Conservation (phyloP, 2,888 invertebrate genomes). For the Siphonodentalium dalli region DNA sequence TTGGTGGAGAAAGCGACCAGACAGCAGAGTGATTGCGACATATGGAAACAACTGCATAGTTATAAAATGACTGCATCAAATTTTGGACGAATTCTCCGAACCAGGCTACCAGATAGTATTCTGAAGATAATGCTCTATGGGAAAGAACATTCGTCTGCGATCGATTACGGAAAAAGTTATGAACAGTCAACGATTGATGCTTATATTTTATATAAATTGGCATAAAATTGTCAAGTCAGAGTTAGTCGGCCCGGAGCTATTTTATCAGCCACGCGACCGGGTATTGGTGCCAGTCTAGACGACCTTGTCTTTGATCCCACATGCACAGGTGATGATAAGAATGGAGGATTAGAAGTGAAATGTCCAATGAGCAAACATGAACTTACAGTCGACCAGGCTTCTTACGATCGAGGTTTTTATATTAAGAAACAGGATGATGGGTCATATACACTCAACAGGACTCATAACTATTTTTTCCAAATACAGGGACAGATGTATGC, state of each 20-base stretch:
- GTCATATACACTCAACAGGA: neutral
- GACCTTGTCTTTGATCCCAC: conserved; percentile 1
- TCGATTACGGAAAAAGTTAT: conserved; percentile 3
- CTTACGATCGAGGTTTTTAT: conserved; percentile 2
- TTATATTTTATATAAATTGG: neutral
- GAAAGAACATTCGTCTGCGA: neutral
- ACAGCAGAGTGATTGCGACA: neutral
- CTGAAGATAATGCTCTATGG: neutral
- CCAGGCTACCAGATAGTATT: neutral
- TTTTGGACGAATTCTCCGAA: neutral
- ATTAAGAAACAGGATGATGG: neutral
- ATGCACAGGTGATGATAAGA: neutral
- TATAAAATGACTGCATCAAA: neutral
- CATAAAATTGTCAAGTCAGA: neutral
- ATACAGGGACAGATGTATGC: conserved; percentile 16
- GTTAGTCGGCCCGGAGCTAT: neutral
- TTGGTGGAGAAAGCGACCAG: neutral
- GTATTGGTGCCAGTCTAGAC: conserved; percentile 7
- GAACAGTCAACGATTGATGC: neutral
- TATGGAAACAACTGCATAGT: neutral
- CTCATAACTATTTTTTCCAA: conserved; percentile 14
- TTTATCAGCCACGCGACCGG: neutral
- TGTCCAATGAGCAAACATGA: neutral
- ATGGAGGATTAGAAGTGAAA: conserved; percentile 5
- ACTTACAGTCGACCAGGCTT: neutral